Evolutionary conservation across 2,797 vertebrate genomes (phyloP).

Genomic region (Pipistrellus kuhlii): DNA sequence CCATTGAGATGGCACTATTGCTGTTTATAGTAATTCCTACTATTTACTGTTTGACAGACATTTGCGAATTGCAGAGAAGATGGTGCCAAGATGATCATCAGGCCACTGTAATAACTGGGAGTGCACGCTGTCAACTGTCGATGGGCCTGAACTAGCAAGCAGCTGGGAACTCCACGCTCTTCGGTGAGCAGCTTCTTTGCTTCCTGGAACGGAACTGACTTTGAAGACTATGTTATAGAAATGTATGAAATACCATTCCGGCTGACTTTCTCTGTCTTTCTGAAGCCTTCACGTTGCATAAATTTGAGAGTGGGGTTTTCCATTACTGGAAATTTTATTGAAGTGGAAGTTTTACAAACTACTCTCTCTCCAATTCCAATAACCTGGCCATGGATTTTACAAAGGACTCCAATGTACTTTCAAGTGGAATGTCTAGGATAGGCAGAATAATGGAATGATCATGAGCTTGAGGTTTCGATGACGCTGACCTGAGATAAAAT

Average conservation of each 20-base stretch:
- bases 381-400: background rate
- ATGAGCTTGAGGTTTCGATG: background rate
- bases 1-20: constrained; percentile 75
- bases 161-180: constrained; percentile 70
- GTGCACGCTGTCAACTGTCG: constrained; percentile 65
- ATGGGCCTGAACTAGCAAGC: constrained; percentile 72
- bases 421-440: background rate
- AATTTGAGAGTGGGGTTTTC: background rate
- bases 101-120: constrained; percentile 69
- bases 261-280: constrained; percentile 79
- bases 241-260: constrained; percentile 75
- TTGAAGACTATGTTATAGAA: constrained; percentile 80
- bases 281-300: background rate
- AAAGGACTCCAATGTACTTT: background rate
- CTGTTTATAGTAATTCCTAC: constrained; percentile 84
- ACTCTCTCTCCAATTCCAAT: background rate
- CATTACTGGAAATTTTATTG: constrained; percentile 15
- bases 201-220: constrained; percentile 62
- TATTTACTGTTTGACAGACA: constrained; percentile 85
- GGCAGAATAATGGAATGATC: background rate
- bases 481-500: background rate
- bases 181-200: constrained; percentile 74
- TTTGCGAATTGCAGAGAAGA: constrained; percentile 83
- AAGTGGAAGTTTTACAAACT: constrained; percentile 47
- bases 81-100: constrained; percentile 73